These are phyloP conservation scores for Caenorhabditis macrosperma DNA, from an alignment of 2,888 invertebrate genomes.

Conservation along the genomic window DNA sequence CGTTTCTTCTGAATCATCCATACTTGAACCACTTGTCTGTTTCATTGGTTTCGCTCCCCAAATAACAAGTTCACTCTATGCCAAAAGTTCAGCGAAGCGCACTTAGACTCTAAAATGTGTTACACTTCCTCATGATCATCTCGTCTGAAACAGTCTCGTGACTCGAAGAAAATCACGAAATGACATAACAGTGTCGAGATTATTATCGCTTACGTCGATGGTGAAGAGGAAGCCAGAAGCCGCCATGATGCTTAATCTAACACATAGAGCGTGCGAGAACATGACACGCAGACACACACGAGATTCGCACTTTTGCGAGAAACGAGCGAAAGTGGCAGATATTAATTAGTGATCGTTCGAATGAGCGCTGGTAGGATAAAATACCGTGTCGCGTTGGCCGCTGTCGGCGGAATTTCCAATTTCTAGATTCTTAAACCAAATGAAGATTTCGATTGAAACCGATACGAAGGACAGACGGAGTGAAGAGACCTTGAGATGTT, in stretches of 20 bases:
- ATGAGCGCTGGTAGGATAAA: neutral
- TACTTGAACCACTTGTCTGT: neutral
- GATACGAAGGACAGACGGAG: neutral
- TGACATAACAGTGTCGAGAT: slow-evolving; percentile 44
- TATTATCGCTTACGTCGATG: slow-evolving; percentile 7
- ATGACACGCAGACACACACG: slow-evolving; percentile 14
- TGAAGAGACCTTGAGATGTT: neutral
- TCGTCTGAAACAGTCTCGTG: neutral
- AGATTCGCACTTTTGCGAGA: slow-evolving; percentile 31
- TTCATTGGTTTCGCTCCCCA: neutral
- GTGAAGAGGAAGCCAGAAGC: slow-evolving; percentile 1
- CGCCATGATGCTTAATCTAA: slow-evolving; percentile 21
- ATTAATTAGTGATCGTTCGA: slow-evolving; percentile 55
- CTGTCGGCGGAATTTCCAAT: neutral
- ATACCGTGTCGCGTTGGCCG: neutral
- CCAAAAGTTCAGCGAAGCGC: neutral
- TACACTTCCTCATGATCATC: neutral
- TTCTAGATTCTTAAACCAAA: slow-evolving; percentile 17
- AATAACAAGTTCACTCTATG: too few relatives aligned
- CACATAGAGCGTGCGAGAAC: neutral
- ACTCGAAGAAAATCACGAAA: slow-evolving; percentile 6
- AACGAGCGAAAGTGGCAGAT: slow-evolving; percentile 36
- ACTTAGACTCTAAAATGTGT: neutral
- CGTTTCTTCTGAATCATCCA: slow-evolving; percentile 2
- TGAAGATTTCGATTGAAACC: neutral